phyloP scores from a whole-genome alignment of 1,140 invertebrate genomes.

The Odontomachus brunneus region DNA sequence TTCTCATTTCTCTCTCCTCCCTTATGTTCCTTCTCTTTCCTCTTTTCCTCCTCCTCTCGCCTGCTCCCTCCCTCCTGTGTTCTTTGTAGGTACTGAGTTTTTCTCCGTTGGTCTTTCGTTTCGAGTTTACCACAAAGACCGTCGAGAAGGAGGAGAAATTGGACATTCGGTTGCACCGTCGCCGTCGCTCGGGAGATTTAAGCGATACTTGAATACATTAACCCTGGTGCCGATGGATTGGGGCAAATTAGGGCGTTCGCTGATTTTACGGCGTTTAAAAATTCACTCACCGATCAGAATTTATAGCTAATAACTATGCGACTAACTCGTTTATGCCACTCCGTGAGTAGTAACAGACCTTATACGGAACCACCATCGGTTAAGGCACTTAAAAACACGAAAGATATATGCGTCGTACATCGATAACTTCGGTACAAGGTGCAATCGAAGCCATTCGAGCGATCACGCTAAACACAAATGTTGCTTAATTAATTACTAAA shows the following conservation, averaged over 20 bases:
- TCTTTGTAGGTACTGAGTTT: constrained; percentile 1
- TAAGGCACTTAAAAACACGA: neutral
- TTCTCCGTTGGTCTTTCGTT: constrained; percentile 7
- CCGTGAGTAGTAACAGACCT: neutral
- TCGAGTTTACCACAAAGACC: neutral
- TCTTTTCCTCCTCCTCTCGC: neutral
- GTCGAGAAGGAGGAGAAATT: neutral
- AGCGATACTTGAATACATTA: neutral
- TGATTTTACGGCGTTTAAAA: constrained; percentile 37
- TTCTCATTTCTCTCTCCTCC: constrained; percentile 35
- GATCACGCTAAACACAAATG: no score
- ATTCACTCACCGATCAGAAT: constrained; percentile 7
- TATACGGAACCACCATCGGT: neutral
- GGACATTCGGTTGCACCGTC: constrained; percentile 24
- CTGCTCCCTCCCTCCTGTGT: constrained; percentile 9
- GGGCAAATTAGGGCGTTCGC: constrained; percentile 26
- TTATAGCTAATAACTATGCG: constrained; percentile 19
- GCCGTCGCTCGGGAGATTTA: constrained; percentile 34
- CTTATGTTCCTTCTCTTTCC: neutral
- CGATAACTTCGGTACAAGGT: neutral
- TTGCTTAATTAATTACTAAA: constrained; percentile 8
- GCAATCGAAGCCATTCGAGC: constrained; percentile 7
- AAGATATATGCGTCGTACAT: neutral
- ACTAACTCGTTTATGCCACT: constrained; percentile 8
- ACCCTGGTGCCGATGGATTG: constrained; percentile 3